These are phyloP conservation scores for Tyria jacobaeae DNA, from an alignment of 2,888 invertebrate species.

Conservation along the genomic window DNA sequence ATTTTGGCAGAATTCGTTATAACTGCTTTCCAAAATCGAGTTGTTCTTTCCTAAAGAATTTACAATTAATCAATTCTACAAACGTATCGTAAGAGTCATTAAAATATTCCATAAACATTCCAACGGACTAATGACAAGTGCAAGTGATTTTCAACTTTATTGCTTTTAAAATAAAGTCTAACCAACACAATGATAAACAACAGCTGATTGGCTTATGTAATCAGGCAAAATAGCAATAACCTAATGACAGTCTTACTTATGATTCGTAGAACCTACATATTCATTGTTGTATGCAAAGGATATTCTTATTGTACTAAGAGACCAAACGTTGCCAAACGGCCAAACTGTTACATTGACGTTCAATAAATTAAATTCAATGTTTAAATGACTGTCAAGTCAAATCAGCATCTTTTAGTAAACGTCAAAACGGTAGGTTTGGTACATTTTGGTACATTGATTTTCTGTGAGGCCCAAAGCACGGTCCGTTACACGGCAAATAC, in stretches of 20 bases:
- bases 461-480: too few relatives aligned
- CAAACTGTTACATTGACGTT: neutral
- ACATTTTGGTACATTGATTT: too few relatives aligned
- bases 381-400: too few relatives aligned
- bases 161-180: neutral
- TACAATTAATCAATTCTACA: neutral
- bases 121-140: neutral
- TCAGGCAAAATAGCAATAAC: neutral
- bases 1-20: too few relatives aligned
- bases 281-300: neutral
- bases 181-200: neutral
- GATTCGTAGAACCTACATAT: neutral
- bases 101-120: neutral
- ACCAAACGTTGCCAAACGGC: neutral
- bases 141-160: neutral
- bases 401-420: too few relatives aligned
- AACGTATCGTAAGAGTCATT: neutral
- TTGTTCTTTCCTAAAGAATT: neutral
- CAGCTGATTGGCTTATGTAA: neutral
- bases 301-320: neutral
- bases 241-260: neutral
- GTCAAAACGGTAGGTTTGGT: too few relatives aligned
- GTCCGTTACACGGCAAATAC: neutral
- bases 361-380: neutral
- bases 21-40: neutral